Base-by-base conservation (phyloP, 1,140 invertebrate species). In the Eulimnadia texana region DNA sequence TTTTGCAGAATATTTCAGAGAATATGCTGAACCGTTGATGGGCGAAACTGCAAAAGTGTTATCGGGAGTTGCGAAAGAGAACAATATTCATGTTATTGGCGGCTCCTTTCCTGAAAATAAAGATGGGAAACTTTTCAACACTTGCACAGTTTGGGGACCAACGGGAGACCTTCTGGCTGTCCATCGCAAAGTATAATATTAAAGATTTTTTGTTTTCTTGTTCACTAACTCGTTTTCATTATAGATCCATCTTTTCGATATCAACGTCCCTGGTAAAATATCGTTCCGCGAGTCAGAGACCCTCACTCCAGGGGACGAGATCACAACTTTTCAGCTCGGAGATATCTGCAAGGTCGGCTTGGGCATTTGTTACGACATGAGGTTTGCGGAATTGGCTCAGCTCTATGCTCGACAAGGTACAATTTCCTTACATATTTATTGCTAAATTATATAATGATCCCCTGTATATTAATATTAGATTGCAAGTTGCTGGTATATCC, bases 291-390 rank as follows among this genome's bases (percentile, higher is more conserved):
- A 98, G 71, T 95, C 92, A 0, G 86, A 93, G 65, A 82, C 83
- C 0, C 70, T 97, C 0, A 80, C 77, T 58, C 73, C 87, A 1
- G 94, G 93, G 2, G 78, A 87, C 68, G 70, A 79, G 1, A 76
- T 94, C 19, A 85, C 83, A 0, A 85, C 75, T 0, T 88, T 97
- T 69, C 75, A 87, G 22, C 80, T 84, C 11, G 28, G 28, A 3
- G 77, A 82, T 58, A 80, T 78, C 2, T 83, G 85, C 47, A 90
- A 85, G 75, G 78, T 96, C 65, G 93, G 93, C 1, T 69, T 96
- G 59, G 92, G 90, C 1, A 93, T 98, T 67, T 98, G 93, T 68
- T 96, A 96, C 70, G 94, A 98, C 72, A 80, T 97, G 19, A 75
- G 93, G 49, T 98, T 97, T 73, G 80, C 88, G 63, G 90, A 94